Base-by-base conservation (phyloP, 2,888 invertebrate genomes). In the Andrena haemorrhoa region DNA sequence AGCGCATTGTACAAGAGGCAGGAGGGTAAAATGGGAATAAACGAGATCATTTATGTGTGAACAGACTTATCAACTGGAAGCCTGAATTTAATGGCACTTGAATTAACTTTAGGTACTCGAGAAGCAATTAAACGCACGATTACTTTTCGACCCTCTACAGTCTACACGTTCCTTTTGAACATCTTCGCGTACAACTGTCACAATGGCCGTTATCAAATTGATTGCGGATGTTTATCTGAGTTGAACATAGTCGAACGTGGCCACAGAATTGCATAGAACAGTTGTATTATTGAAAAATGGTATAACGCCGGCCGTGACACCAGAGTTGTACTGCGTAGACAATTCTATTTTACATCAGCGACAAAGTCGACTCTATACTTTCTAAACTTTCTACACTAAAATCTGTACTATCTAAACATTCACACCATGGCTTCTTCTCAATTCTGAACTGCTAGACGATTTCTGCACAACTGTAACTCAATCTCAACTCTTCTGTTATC, bases 91-190 rank as follows among this genome's bases (percentile, higher is more conserved):
- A 47, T 16, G 51, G 16, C 33, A 58, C 1, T 56, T 7, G 12
- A 33, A 47, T 47, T 47, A 29, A 41, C 41, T 29, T 2, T 47
- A 20, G n/a, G 12, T 70, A 31, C 8, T 47, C 10, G 35, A 31
- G 41, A 60, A 31, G 65, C 65, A 51, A 71, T 66, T 66, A 64
- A 53, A 26, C 64, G 60, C 61, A 66, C 80, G 10, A 79, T 61
- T 66, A 79, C 29, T 61, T 53, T 31, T 12, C 12, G 41, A 10
- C 41, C 33, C 47, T 65, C 7, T 10, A 65, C 10, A 49, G 29
- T 65, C 7, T 10, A 65, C 10, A 49, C 35, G 58, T 49, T 51
- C 60, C 58, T 56, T 16, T 6, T 33, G 31, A 47, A 64, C 31
- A 56, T 47, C 10, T 5, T 31, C 26, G 29, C 61, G 33, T 26